These are phyloP conservation scores for Hemichromis elongatus DNA, from an alignment of 2,113 vertebrate species.

Conservation along the genomic window DNA sequence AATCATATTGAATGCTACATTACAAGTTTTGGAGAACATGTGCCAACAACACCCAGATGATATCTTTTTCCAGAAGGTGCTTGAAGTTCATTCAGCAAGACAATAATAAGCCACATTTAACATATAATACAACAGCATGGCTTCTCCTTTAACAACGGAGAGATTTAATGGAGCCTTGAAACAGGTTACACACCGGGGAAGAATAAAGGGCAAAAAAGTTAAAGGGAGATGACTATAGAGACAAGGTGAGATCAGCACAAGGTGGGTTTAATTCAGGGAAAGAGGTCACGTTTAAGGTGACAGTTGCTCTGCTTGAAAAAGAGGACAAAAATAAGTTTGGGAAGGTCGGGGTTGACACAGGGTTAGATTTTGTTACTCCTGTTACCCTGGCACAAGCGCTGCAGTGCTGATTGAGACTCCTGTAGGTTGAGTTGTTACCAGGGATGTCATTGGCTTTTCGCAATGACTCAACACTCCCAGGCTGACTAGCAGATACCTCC, in stretches of 20 bases:
- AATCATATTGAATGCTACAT: background rate
- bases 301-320: slow-evolving; percentile 5
- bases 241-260: background rate
- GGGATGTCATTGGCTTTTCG: slow-evolving; percentile 58
- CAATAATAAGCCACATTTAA: background rate
- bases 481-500: slow-evolving; percentile 57
- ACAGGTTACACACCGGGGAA: background rate
- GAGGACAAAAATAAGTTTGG: slow-evolving; percentile 31
- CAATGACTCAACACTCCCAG: slow-evolving; percentile 71
- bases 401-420: slow-evolving; percentile 71
- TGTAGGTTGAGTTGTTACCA: slow-evolving; percentile 62
- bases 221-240: background rate
- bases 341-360: slow-evolving; percentile 48
- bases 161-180: background rate
- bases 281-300: slow-evolving; percentile 6
- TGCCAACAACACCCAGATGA: background rate
- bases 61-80: background rate
- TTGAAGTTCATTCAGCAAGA: background rate
- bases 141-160: background rate
- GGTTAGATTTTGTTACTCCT: slow-evolving; percentile 35
- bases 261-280: slow-evolving; percentile 4
- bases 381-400: slow-evolving; percentile 76
- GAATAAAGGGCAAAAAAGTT: background rate
- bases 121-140: background rate
- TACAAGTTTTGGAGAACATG: background rate